Evolutionary conservation across 2,888 invertebrate species (phyloP).

Genomic region (Clistopyga incitator): DNA sequence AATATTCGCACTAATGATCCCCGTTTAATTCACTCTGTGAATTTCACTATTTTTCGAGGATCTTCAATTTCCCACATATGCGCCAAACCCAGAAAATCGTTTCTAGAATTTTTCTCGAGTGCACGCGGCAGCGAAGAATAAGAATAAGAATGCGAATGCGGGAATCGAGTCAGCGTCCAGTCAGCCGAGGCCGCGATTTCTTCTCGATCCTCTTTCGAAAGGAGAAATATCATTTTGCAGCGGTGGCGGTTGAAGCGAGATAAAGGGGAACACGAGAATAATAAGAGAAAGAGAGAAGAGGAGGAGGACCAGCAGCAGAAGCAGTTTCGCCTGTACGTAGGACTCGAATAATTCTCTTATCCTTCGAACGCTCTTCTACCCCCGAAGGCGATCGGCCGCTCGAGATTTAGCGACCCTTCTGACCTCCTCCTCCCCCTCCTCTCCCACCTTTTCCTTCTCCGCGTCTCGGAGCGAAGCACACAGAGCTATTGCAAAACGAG

Average conservation of each 20-base stretch:
- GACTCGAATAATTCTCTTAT: constrained; percentile 70
- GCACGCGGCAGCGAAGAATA: constrained; percentile 33
- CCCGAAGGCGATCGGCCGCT: constrained; percentile 63
- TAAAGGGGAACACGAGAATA: constrained; percentile 18
- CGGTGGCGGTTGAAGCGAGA: constrained; percentile 23
- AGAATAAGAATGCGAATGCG: constrained; percentile 48
- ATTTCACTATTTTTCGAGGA: not conserved
- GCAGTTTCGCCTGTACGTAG: constrained; percentile 26
- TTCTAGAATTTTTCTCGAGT: constrained; percentile 61
- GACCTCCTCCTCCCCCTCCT: constrained; percentile 49
- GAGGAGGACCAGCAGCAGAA: constrained; percentile 1
- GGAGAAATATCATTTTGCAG: constrained; percentile 63
- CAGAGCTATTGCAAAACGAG: constrained; percentile 42
- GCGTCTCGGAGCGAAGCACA: not conserved
- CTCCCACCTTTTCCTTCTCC: not conserved
- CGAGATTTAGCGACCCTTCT: constrained; percentile 66
- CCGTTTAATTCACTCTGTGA: not conserved
- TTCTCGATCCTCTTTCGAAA: constrained; percentile 70
- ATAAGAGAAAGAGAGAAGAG: not conserved
- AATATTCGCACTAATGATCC: not conserved
- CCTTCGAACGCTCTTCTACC: constrained; percentile 50
- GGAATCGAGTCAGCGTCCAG: constrained; percentile 67
- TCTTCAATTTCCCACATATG: not conserved
- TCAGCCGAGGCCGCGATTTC: constrained; percentile 71
- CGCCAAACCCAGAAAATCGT: not conserved